phyloP scores from a whole-genome alignment of 2,113 vertebrate genomes.

The Malaclemys terrapin region DNA sequence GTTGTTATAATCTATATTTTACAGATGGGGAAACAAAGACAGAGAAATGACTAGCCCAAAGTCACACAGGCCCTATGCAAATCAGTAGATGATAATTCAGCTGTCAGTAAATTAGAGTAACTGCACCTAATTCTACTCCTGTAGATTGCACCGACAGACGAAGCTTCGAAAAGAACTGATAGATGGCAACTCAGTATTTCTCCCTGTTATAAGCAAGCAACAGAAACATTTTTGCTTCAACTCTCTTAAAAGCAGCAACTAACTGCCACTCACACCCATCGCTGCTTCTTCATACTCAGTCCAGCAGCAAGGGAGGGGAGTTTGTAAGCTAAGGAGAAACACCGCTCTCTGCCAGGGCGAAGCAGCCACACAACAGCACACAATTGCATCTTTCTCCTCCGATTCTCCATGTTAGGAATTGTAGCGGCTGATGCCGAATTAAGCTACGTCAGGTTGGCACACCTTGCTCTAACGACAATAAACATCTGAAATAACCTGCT shows the following conservation, averaged over 20 bases:
- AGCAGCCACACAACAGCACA: rapidly evolving
- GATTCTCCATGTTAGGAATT: rapidly evolving
- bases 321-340: rapidly evolving
- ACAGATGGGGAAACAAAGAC: not conserved
- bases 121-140: rapidly evolving
- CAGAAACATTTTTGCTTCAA: not conserved
- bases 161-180: not conserved
- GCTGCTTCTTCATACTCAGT: not conserved
- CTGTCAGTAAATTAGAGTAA: rapidly evolving
- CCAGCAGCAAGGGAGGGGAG: not conserved
- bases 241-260: rapidly evolving
- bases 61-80: rapidly evolving
- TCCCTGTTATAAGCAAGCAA: rapidly evolving
- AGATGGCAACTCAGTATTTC: not conserved
- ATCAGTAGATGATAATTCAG: not conserved
- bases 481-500: not conserved
- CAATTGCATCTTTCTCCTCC: not conserved
- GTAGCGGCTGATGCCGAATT: rapidly evolving
- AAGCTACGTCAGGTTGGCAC: not conserved
- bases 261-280: not conserved
- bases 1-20: not conserved
- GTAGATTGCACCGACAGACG: rapidly evolving
- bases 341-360: not conserved
- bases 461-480: rapidly evolving
- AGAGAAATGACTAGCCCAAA: not conserved